These are phyloP conservation scores for Arion vulgaris DNA, from an alignment of 1,140 invertebrate species.

Conservation along the genomic window DNA sequence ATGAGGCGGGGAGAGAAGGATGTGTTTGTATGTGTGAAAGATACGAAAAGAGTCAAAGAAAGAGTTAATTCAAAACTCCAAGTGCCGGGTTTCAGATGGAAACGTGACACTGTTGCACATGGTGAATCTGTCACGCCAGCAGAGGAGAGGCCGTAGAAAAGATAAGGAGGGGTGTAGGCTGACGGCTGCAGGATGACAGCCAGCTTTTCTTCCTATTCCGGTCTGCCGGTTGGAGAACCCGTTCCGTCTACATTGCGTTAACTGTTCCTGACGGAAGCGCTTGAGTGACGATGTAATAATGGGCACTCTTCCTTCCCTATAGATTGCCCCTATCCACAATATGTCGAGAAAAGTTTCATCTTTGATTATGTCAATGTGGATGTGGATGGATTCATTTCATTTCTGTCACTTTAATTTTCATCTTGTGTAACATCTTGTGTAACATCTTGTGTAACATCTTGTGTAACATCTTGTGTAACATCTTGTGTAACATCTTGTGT, in stretches of 20 bases:
- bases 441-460: no score
- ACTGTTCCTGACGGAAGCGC: constrained; percentile 17
- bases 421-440: no score
- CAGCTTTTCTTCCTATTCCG: constrained; percentile 10
- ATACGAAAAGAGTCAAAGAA: neutral
- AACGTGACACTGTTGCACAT: neutral
- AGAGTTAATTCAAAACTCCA: neutral
- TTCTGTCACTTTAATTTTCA: no score
- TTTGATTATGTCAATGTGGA: no score
- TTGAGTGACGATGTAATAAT: neutral
- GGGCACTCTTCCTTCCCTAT: neutral
- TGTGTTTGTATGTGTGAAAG: neutral
- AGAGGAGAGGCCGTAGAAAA: neutral
- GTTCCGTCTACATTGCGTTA: constrained; percentile 5
- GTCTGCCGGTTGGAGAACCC: neutral
- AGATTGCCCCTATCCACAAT: neutral
- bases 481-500: no score
- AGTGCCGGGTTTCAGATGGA: neutral
- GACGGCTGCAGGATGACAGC: constrained; percentile 1
- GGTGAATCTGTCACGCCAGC: neutral
- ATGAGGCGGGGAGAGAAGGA: neutral
- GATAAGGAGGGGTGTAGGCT: neutral
- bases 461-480: no score
- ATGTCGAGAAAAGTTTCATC: neutral
- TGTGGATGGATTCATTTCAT: no score